Evolutionary conservation across 1,140 invertebrate species (phyloP), one percentile per base, ranked within the genome.

Genomic region (Trichonephila clavata): DNA sequence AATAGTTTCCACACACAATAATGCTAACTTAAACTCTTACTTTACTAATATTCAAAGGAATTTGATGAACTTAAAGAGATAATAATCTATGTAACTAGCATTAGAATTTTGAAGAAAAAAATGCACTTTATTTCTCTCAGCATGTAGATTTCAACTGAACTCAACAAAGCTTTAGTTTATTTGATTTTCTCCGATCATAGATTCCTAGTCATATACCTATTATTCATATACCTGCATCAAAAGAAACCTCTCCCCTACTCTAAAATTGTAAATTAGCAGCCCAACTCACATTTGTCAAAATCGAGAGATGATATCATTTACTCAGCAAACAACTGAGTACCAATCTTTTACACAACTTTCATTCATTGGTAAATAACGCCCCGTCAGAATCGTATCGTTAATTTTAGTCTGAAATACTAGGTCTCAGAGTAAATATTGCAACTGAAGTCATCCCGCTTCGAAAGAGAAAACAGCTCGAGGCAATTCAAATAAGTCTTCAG

Each of bases 381-480:
- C 68, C 68, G 68, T 77, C 27, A 77, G 68, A 16, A 77, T 14
- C n/a, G 39, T 59, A n/a, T 6, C 50, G 24, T 16, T 86, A 59
- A 86, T 61, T 61, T 86, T 61, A 32, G 24, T 60, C 50, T 20
- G 27, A 27, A 60, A 86, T 86, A 32, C 27, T 18, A 86, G 68
- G 84, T 61, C 59, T 18, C 63, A 65, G 32, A 21, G 39, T 68
- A 88, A 88, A 88, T 68, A 88, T 21, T 6, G 32, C 63, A n/a
- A 88, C 63, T 71, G 39, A n/a, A 88, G 60, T 7, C 27, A 68
- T 68, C 63, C 27, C 68, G 68, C 68, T 77, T 24, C 68, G 68
- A 27, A 77, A 39, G 68, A 27, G 77, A 61, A 90, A 90, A 90
- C 57, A 90, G 89, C 89, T 43, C 1, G 13, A 16, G 71, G 89